These are phyloP conservation scores for Spea multiplicata DNA, from an alignment of 2,113 vertebrate genomes.

Conservation along the genomic window DNA sequence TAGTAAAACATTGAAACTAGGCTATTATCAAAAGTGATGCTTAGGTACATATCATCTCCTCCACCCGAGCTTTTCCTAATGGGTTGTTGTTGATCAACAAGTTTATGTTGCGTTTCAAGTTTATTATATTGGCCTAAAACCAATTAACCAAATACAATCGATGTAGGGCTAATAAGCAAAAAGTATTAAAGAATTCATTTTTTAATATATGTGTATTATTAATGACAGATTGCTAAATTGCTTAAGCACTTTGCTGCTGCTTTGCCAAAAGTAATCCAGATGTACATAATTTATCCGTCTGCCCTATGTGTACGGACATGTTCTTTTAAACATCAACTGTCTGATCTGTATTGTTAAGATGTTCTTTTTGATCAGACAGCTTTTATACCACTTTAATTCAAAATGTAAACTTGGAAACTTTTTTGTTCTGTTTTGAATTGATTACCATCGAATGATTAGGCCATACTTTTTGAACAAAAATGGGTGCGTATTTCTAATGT, in stretches of 20 bases:
- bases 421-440: not conserved
- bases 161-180: not conserved
- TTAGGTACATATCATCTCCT: too few species aligned
- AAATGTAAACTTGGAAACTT: constrained; percentile 57
- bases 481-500: not conserved
- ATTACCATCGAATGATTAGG: not conserved
- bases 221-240: constrained; percentile 79
- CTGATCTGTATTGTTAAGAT: constrained; percentile 74
- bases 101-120: too few species aligned
- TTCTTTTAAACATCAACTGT: constrained; percentile 75
- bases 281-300: constrained; percentile 78
- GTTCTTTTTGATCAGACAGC: constrained; percentile 65
- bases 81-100: too few species aligned
- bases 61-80: too few species aligned
- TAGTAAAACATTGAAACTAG: constrained; percentile 62
- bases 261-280: constrained; percentile 82
- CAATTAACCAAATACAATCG: not conserved
- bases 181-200: constrained; percentile 47
- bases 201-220: constrained; percentile 76
- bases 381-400: constrained; percentile 59
- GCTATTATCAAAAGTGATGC: not conserved
- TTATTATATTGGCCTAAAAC: too few species aligned
- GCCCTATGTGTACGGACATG: constrained; percentile 77
- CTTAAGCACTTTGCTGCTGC: constrained; percentile 69
- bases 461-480: constrained; percentile 1